Evolutionary conservation across 2,888 invertebrate species (phyloP).

Genomic region (Cerastoderma edule): DNA sequence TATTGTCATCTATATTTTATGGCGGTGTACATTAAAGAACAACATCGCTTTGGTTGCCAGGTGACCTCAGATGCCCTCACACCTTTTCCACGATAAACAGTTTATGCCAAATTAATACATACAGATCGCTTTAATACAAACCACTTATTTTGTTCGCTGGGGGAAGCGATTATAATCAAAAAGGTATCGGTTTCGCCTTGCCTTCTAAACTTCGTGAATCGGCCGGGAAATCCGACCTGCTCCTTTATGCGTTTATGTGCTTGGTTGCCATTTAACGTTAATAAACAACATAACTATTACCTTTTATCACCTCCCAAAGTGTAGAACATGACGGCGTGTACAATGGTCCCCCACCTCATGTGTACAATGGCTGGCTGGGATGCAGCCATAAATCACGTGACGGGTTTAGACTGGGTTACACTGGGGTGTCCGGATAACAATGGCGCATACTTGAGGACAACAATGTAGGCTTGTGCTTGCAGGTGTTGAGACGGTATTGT

Average conservation of each 20-base stretch:
- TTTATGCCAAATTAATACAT: slow-evolving; percentile 38
- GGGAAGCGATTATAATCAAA: slow-evolving; percentile 35
- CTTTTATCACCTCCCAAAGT: slow-evolving; percentile 47
- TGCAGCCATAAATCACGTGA: slow-evolving; percentile 53
- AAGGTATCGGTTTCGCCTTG: slow-evolving; percentile 38
- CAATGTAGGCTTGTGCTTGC: slow-evolving; percentile 40
- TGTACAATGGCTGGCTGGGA: slow-evolving; percentile 28
- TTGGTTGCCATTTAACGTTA: slow-evolving; percentile 52
- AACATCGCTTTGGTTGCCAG: not conserved
- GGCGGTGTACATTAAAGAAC: not conserved
- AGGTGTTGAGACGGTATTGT: slow-evolving; percentile 47
- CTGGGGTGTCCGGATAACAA: slow-evolving; percentile 37
- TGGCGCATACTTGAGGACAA: slow-evolving; percentile 39
- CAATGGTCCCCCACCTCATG: slow-evolving; percentile 44
- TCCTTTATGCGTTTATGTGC: slow-evolving; percentile 46
- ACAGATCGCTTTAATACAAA: slow-evolving; percentile 29
- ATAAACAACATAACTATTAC: slow-evolving; percentile 55
- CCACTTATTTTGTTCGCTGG: slow-evolving; percentile 27
- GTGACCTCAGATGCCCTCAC: slow-evolving; percentile 27
- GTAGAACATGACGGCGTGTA: slow-evolving; percentile 40
- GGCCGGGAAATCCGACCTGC: slow-evolving; percentile 38
- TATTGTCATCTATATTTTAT: not conserved
- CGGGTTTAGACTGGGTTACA: slow-evolving; percentile 35
- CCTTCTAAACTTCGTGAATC: slow-evolving; percentile 17
- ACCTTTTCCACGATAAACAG: slow-evolving; percentile 8